These are phyloP conservation scores for Alauda arvensis DNA, from an alignment of 2,797 vertebrate genomes.

Conservation along the genomic window DNA sequence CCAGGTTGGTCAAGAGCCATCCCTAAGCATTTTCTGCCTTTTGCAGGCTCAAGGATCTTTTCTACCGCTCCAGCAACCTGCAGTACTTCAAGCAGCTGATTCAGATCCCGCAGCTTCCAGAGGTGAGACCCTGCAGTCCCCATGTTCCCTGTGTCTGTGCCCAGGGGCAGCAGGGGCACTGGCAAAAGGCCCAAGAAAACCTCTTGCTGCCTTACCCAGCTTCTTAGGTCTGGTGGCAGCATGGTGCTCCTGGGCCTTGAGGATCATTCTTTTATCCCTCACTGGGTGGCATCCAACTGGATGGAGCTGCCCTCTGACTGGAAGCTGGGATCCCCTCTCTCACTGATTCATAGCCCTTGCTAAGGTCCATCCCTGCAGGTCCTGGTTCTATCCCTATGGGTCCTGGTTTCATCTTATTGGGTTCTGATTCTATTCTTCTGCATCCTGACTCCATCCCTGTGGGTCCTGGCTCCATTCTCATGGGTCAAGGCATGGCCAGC, in stretches of 20 bases:
- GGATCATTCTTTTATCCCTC: background rate
- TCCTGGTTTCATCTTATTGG: background rate
- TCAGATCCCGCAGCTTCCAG: conserved; percentile 96
- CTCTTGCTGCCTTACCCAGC: background rate
- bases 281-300: background rate
- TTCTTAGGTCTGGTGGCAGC: background rate
- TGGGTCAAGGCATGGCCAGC: background rate
- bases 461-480: background rate
- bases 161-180: background rate
- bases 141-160: background rate
- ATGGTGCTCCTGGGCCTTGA: background rate
- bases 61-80: conserved; percentile 97
- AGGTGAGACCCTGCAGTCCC: conserved; percentile 75
- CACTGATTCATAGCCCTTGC: background rate
- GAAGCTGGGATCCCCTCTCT: background rate
- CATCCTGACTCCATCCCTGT: background rate
- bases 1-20: background rate
- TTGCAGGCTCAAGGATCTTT: conserved; percentile 90
- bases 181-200: background rate
- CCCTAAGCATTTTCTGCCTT: background rate
- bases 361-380: fast-evolving
- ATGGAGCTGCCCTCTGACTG: background rate
- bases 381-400: background rate
- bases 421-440: background rate
- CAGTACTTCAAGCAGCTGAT: conserved; percentile 98